Base-by-base conservation (phyloP, 2,888 invertebrate genomes). In the Orgyia antiqua region DNA sequence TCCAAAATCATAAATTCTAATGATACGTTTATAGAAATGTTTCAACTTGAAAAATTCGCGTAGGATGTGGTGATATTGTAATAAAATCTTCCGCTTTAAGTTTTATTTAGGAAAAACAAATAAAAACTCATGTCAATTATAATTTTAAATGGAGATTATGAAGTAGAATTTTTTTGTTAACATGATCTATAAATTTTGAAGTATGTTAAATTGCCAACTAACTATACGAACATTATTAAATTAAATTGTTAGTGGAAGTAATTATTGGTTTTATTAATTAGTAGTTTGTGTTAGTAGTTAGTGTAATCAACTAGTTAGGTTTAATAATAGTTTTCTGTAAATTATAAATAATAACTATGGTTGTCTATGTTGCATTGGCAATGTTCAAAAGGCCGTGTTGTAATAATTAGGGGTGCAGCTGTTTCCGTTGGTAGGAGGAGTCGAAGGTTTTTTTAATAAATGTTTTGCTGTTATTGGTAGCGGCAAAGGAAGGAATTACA, bases 341-440 rank as follows among this genome's bases (percentile, higher is more conserved):
- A 51, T 58, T 42, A 57, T 60, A 53, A 57, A 59, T 51, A 57
- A 59, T 54, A 59, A 50, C 41, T 58, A 64, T 69, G 70, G 68
- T 62, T 62, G 56, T 48, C 45, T 52, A 48, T 51, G 53, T 9
- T 52, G 54, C 29, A 23, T 41, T 64, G 62, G 65, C 69, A 70
- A 74, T 74, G 74, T 68, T 67, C 68, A 71, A 61, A 67, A 68
- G 54, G 56, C 67, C 71, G 59, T 69, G 72, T 72, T 70, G 72
- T 82, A 82, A 84, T 84, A 78, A 83, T 75, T 72, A 70, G 61
- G 58, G 61, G 52, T 71, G 84, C 86, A 86, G 84, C 86, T 86
- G 86, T 67, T 84, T 86, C 86, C 86, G 80, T 62, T 58, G 64
- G 61, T 68, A 67, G 84, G 83, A 60, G 83, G 75, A 71, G 80